Percentiles rank a stretch among this genome's conserved stretches.
Evolutionary conservation across 2,888 invertebrate species (phyloP).

Genomic region (Heliconius hortense): DNA sequence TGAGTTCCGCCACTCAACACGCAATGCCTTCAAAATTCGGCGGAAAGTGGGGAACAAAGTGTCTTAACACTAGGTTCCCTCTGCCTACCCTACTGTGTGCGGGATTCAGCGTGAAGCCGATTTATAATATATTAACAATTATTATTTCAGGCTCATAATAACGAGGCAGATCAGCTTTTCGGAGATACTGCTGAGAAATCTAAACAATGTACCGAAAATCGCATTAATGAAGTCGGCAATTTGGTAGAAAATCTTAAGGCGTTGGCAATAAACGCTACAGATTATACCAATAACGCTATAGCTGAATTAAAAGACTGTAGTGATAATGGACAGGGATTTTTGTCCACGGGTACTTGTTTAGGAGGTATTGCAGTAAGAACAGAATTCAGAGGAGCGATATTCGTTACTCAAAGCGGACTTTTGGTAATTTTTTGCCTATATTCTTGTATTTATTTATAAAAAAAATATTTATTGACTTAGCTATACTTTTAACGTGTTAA

Average conservation of each 20-base stretch:
- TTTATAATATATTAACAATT: too few relatives aligned
- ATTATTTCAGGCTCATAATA: constrained; percentile 52
- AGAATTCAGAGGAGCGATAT: constrained; percentile 58
- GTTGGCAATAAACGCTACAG: constrained; percentile 52
- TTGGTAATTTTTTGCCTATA: constrained; percentile 53
- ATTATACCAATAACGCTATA: constrained; percentile 52
- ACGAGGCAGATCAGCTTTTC: constrained; percentile 56
- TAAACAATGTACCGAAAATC: constrained; percentile 60
- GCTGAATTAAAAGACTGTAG: constrained; percentile 62
- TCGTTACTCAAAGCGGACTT: constrained; percentile 57
- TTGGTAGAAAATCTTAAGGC: constrained; percentile 52
- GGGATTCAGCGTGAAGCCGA: too few relatives aligned
- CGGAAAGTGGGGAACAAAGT: too few relatives aligned
- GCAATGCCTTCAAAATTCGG: too few relatives aligned
- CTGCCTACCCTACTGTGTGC: too few relatives aligned
- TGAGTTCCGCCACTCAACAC: too few relatives aligned
- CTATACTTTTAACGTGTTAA: background rate
- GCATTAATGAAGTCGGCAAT: constrained; percentile 53
- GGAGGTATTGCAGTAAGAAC: constrained; percentile 58
- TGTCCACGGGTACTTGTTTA: constrained; percentile 60
- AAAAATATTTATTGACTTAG: background rate
- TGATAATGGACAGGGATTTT: constrained; percentile 50
- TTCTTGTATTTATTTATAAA: background rate
- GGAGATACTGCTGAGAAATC: constrained; percentile 51
- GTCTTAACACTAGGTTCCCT: too few relatives aligned